Evolutionary conservation across 2,797 vertebrate species (phyloP).

Genomic region (Carcharodon carcharias): DNA sequence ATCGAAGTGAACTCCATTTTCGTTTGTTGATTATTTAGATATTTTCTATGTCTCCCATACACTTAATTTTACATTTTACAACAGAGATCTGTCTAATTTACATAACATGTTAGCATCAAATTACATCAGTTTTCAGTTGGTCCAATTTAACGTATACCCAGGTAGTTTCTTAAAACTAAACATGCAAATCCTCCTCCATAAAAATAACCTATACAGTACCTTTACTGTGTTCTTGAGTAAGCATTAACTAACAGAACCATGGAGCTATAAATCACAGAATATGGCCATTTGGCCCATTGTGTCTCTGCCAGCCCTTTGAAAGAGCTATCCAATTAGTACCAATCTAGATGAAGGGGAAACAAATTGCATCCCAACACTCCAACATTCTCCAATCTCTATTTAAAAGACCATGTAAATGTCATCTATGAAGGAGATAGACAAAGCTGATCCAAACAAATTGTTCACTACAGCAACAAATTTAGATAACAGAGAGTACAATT

Average conservation of each 20-base stretch:
- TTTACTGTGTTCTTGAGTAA: neutral
- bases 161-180: neutral
- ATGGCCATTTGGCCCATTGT: neutral
- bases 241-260: neutral
- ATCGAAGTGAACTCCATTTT: neutral
- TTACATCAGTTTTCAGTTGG: neutral
- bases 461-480: neutral
- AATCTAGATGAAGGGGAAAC: neutral
- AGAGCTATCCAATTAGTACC: neutral
- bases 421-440: neutral
- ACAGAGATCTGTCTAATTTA: neutral
- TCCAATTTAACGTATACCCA: neutral
- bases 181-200: neutral
- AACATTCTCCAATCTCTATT: neutral
- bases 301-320: neutral
- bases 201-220: neutral
- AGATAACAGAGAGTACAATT: neutral
- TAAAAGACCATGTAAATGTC: neutral
- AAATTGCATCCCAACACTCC: neutral
- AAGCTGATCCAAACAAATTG: no score
- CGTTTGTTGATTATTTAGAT: neutral
- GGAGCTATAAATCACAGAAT: neutral
- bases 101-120: neutral
- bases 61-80: neutral
- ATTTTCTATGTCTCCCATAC: no score